These are phyloP conservation scores for Ceyx cyanopectus DNA, from an alignment of 2,113 vertebrate genomes.

Conservation along the genomic window DNA sequence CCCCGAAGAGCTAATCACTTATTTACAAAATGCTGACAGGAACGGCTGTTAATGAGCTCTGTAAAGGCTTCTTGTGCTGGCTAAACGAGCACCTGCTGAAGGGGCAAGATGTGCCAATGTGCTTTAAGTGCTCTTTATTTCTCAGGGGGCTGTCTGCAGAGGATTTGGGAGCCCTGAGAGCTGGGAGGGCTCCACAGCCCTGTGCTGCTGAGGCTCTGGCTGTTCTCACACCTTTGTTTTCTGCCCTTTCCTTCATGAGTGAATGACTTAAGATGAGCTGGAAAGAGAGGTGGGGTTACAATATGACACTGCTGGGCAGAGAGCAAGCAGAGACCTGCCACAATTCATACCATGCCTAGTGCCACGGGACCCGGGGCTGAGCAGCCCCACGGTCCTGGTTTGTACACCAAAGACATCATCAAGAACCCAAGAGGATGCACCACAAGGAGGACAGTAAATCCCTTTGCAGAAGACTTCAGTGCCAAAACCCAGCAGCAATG, in stretches of 20 bases:
- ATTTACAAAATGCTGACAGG: background rate
- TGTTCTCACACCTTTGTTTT: background rate
- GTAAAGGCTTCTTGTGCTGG: background rate
- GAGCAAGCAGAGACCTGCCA: background rate
- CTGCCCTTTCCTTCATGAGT: rapidly evolving
- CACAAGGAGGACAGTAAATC: background rate
- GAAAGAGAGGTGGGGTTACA: too few species aligned
- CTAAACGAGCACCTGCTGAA: background rate
- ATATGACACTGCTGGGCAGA: background rate
- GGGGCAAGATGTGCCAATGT: background rate
- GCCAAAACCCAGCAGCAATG: background rate
- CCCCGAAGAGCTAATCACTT: background rate
- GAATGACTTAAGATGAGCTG: background rate
- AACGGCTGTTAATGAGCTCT: slow-evolving; percentile 11
- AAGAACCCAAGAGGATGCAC: rapidly evolving
- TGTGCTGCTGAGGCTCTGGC: rapidly evolving
- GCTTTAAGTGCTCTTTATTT: background rate
- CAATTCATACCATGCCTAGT: too few species aligned
- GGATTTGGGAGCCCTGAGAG: background rate
- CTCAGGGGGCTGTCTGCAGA: background rate
- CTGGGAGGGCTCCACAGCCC: background rate
- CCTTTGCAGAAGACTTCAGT: background rate
- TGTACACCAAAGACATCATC: rapidly evolving
- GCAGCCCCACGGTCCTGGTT: background rate
- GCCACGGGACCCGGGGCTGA: background rate